Percentiles rank a stretch among this genome's conserved stretches.
These are phyloP conservation scores for Tyrannus savana DNA, from an alignment of 2,113 vertebrate genomes.

Conservation along the genomic window DNA sequence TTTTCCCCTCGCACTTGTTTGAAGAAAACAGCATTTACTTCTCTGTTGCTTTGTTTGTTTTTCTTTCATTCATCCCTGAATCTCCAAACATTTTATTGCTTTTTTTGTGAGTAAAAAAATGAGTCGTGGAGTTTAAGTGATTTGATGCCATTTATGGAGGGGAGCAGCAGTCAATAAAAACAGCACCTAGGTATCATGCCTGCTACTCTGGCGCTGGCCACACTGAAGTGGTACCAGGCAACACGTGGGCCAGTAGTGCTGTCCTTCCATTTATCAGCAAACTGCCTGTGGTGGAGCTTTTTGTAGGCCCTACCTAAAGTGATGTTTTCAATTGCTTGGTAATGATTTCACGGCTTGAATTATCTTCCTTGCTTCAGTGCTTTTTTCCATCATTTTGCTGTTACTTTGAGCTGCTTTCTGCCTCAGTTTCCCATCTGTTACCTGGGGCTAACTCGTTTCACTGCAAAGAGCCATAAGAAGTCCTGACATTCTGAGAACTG, in stretches of 20 bases:
- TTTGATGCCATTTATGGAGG: background rate
- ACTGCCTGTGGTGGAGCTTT: fast-evolving
- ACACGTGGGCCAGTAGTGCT: background rate
- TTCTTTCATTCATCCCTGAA: background rate
- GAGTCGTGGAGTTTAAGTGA: background rate
- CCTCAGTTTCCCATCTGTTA: background rate
- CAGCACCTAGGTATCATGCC: background rate
- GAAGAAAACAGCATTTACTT: constrained; percentile 1
- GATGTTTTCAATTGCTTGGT: background rate
- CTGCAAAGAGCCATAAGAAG: background rate
- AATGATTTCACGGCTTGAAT: background rate
- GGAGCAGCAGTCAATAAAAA: background rate
- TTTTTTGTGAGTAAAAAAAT: background rate
- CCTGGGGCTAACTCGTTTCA: background rate
- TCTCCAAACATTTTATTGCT: background rate
- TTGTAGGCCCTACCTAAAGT: background rate
- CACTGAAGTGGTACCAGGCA: background rate
- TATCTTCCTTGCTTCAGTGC: background rate
- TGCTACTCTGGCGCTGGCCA: background rate
- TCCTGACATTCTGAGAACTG: background rate
- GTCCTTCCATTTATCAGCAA: background rate
- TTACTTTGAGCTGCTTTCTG: background rate
- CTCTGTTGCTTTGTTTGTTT: background rate
- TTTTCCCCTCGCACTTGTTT: background rate
- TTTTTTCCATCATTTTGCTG: background rate